Evolutionary conservation across 2,113 vertebrate genomes (phyloP).

Genomic region (Gnathonemus longibarbis): DNA sequence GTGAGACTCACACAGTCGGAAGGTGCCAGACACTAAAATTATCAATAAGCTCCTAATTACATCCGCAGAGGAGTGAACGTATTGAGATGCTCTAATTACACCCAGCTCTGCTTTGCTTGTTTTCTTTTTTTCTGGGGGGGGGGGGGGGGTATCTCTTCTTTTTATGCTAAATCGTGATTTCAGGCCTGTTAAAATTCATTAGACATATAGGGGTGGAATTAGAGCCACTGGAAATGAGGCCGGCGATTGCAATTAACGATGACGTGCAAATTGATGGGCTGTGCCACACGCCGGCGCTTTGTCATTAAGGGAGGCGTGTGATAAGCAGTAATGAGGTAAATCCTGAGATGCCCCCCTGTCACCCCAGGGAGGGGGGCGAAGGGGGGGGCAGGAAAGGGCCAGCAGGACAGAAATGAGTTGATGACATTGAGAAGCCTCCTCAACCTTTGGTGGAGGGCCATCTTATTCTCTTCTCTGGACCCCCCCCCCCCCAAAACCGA

Average conservation of each 20-base stretch:
- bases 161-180: conserved; percentile 23
- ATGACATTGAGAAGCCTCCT: not conserved
- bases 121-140: not conserved
- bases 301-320: conserved; percentile 17
- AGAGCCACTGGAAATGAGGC: conserved; percentile 30
- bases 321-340: conserved; percentile 30
- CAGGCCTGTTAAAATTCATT: conserved; percentile 44
- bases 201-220: conserved; percentile 24
- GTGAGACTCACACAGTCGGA: conserved; percentile 12
- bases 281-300: conserved; percentile 28
- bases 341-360: not conserved
- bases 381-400: not conserved
- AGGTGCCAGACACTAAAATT: conserved; percentile 45
- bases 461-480: not conserved
- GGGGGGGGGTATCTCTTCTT: not conserved
- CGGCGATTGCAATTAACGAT: conserved; percentile 38
- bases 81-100: conserved; percentile 53
- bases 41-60: conserved; percentile 50
- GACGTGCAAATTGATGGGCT: conserved; percentile 42
- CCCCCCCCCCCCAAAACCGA: not conserved
- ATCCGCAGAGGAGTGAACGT: conserved; percentile 52
- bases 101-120: conserved; percentile 32
- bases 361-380: not conserved
- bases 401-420: not conserved
- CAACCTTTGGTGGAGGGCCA: too few relatives aligned